Conservation (phyloP, 2,888 invertebrate species). For the Kuschelorhynchus macadamiae region DNA sequence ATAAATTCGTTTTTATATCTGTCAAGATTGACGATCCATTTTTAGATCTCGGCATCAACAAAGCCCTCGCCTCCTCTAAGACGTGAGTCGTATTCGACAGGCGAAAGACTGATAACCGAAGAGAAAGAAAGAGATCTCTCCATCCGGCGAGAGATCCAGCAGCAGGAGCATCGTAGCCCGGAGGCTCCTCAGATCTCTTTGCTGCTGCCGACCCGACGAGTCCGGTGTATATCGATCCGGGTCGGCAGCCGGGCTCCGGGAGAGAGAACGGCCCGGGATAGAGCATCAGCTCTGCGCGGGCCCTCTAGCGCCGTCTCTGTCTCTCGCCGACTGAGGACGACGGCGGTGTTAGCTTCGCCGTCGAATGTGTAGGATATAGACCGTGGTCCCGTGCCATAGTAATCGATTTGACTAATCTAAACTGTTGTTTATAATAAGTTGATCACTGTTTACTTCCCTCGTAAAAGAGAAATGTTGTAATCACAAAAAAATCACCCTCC, state of each 20-base stretch:
- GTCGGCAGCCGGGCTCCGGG: conserved; percentile 12
- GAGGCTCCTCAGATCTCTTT: conserved; percentile 41
- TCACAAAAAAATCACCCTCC: too few species aligned
- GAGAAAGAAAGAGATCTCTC: too few species aligned
- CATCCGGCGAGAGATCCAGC: conserved; percentile 27
- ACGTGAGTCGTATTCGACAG: conserved; percentile 10
- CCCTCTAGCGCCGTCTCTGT: conserved; percentile 25
- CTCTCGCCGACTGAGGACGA: conserved; percentile 15
- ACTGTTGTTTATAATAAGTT: too few species aligned
- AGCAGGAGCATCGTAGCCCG: conserved; percentile 39
- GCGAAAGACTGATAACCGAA: conserved; percentile 45
- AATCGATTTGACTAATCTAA: too few species aligned
- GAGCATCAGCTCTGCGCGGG: conserved; percentile 40
- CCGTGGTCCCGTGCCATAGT: not conserved
- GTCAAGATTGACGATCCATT: not conserved
- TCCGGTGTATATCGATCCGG: conserved; percentile 38
- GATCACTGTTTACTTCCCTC: too few species aligned
- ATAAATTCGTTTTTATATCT: too few species aligned
- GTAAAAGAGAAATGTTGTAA: too few species aligned
- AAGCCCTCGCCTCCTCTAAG: conserved; percentile 6
- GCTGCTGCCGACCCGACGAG: conserved; percentile 37
- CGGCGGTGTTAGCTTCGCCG: conserved; percentile 20
- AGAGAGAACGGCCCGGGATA: conserved; percentile 35
- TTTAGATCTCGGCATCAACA: conserved; percentile 13
- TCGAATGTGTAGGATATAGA: conserved; percentile 27